Percentiles rank a stretch among this genome's conserved stretches.
These are phyloP conservation scores for Bufo bufo DNA, from an alignment of 2,113 vertebrate genomes.

Conservation along the genomic window DNA sequence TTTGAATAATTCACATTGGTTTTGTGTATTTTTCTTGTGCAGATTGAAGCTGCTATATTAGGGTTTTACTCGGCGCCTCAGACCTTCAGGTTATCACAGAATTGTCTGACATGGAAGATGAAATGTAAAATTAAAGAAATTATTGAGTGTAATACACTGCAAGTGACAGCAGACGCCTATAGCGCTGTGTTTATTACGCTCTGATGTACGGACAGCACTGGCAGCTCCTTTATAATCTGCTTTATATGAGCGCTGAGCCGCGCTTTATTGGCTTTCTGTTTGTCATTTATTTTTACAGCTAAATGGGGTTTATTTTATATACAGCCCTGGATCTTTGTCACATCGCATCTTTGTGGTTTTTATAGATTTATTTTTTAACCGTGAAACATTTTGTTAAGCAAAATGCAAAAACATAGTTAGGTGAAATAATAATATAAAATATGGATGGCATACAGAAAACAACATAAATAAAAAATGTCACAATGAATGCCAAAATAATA, in stretches of 20 bases:
- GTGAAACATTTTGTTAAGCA: too few relatives aligned
- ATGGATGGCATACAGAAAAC: too few relatives aligned
- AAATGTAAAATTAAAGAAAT: background rate
- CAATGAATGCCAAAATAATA: too few relatives aligned
- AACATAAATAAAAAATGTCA: too few relatives aligned
- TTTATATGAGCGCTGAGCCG: background rate
- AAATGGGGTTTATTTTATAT: background rate
- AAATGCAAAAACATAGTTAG: too few relatives aligned
- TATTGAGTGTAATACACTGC: background rate
- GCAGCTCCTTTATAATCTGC: background rate
- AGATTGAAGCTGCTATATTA: background rate
- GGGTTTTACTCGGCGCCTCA: background rate
- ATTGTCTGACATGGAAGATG: background rate
- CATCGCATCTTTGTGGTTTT: background rate
- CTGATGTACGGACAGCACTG: background rate
- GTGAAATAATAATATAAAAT: too few relatives aligned
- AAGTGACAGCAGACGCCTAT: background rate
- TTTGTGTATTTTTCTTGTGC: background rate
- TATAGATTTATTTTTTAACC: background rate
- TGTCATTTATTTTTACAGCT: constrained; percentile 12
- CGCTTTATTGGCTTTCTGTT: background rate
- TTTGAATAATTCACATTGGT: background rate
- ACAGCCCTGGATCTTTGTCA: background rate
- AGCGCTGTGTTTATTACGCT: background rate
- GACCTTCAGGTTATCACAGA: background rate